Evolutionary conservation across 2,113 vertebrate genomes (phyloP), one percentile per base, ranked within the genome.

Genomic region (Takifugu flavidus): DNA sequence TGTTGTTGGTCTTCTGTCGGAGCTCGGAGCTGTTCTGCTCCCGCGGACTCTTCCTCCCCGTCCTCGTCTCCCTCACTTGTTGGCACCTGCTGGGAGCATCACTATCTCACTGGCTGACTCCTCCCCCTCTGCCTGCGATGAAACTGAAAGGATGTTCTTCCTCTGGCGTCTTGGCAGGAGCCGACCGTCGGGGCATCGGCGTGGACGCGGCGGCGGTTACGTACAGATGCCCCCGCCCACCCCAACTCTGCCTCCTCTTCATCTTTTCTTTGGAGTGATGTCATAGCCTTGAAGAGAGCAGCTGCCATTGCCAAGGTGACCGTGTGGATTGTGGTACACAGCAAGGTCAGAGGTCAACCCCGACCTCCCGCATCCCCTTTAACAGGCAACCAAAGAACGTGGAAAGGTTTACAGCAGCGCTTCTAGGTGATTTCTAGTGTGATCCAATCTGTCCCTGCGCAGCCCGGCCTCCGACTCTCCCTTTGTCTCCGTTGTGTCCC

Each of bases 81-180:
- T 83, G 84, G 85, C 86, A 91, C 89, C 90, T 90, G 87, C 83
- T 80, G 70, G 59, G 83, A 89, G 87, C 88, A 87, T 89, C 89
- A 77, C 81, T 78, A 64, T 83, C 85, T 87, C 85, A 62, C 82
- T 71, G 55, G 7, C 59, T 56, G 65, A 46, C 89, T 82, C 78
- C 85, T 79, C 78, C 85, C 74, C 42, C 82, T 77, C 27, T 44
- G 64, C 63, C 72, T 43, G 61, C 72, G 80, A 75, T 79, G 78
- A 62, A 72, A 83, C 57, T 66, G 75, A 72, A 78, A 64, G 42
- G 73, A 69, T 65, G 79, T 60, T 79, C 58, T 67, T 44, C 57
- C 47, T 69, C 77, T 58, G 70, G 62, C 50, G 75, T 85, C 70
- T 86, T 82, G 77, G 79, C 60, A 71, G 79, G 29, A 54, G 73